Evolutionary conservation across 1,140 invertebrate species (phyloP), one percentile per base, ranked within the genome.

Genomic region (Apocrypta bakeri): DNA sequence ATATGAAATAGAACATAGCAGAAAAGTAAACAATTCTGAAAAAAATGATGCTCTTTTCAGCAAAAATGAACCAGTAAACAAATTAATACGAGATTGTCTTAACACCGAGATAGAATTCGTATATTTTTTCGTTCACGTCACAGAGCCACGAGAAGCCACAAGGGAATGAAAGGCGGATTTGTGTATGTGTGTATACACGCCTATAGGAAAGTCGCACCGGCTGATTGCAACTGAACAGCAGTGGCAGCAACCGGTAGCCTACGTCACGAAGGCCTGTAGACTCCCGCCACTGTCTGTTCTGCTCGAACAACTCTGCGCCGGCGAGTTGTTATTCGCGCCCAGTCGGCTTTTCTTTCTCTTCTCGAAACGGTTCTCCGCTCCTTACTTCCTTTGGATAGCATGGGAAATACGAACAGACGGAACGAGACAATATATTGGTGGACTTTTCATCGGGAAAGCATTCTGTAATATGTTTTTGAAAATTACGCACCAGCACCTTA

Each of bases 231-330:
- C 64, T 29, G 48, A 14, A 12, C 40, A 42, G 40, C 40, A 42
- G 40, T 12, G 12, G 40, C 40, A 56, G 48, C 48, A 56, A 17
- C 48, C 48, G 48, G 48, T n/a, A 56, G 48, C 48, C 21, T 56
- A 56, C 48, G 48, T 56, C 48, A 56, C 48, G 48, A 56, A 6
- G 48, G 48, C 48, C 48, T 56, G 48, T n/a, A 56, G 48, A 56
- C 63, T 27, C 76, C 63, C 63, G 76, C 37, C 37, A 37, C 3
- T 64, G 63, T 66, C 63, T 66, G 63, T 66, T 66, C 63, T 66
- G 63, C 63, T 66, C 25, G 63, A 66, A 25, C 63, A 25, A 66
- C 24, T 29, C 63, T 21, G 63, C 63, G 25, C 25, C 63, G 63
- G 0, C 63, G 9, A 66, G 24, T 64, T 27, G 24, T 27, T 27